Percentiles rank a stretch among this genome's conserved stretches.
Evolutionary conservation across 2,113 vertebrate species (phyloP).

Genomic region (Osmerus mordax): DNA sequence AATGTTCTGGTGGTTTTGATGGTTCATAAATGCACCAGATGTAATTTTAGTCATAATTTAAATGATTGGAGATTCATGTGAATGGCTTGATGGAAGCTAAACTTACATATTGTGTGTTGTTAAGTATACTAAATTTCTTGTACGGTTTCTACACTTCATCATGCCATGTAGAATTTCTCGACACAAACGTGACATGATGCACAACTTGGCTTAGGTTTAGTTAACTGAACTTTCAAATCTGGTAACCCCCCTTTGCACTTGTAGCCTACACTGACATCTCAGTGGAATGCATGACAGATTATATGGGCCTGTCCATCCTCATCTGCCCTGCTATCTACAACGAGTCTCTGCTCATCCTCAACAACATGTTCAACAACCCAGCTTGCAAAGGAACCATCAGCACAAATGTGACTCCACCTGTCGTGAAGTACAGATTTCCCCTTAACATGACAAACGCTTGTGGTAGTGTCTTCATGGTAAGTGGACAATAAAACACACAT

Average conservation of each 20-base stretch:
- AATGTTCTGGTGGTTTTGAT: neutral
- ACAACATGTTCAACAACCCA: conserved; percentile 33
- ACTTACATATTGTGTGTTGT: too few species aligned
- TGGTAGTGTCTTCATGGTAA: conserved; percentile 62
- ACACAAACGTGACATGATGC: neutral
- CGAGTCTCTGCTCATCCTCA: conserved; percentile 59
- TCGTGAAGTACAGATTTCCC: conserved; percentile 62
- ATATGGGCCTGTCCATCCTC: conserved; percentile 55
- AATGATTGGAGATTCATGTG: neutral
- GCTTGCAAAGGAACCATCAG: conserved; percentile 58
- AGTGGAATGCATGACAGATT: conserved; percentile 61
- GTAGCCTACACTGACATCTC: conserved; percentile 63
- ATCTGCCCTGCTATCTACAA: conserved; percentile 68
- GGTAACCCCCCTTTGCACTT: neutral
- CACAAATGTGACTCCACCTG: conserved; percentile 37
- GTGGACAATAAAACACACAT: conserved; percentile 13
- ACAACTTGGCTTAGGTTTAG: neutral
- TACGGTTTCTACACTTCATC: too few species aligned
- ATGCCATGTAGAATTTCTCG: too few species aligned
- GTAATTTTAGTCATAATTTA: neutral
- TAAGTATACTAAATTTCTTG: too few species aligned
- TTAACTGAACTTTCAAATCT: neutral
- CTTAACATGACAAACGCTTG: conserved; percentile 59
- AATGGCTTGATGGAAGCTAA: too few species aligned
- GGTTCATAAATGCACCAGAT: neutral